Base-by-base conservation (phyloP, 2,113 vertebrate species). In the Aphyosemion australe region DNA sequence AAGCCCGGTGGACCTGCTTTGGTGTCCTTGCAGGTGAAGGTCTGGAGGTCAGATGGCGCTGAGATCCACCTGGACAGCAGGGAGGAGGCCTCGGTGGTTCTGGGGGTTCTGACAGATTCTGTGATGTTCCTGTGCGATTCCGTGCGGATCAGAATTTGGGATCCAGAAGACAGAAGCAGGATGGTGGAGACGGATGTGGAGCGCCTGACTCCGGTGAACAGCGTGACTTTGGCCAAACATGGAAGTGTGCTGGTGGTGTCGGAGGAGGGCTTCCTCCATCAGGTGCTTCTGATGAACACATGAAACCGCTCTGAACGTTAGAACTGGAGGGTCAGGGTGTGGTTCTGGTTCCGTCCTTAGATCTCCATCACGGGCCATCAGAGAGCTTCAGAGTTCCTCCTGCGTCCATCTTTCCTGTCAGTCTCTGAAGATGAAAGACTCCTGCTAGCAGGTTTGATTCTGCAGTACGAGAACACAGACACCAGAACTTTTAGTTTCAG, bases 381-480 rank as follows among this genome's bases (percentile, higher is more conserved):
- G 0, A 67, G 84, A 1, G 68, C 82, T 0, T 53, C 78, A 12
- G 86, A 92, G 60, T 91, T 96, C 81, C 89, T 92, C 0, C 69
- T 85, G 75, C 53, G 83, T 1, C 85, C 92, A 12, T 76, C 82
- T 32, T 86, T 95, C 51, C 79, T 93, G 34, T 77, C 80, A 15
- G 66, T 74, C 0, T 90, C 92, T 15, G 89, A 92, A 12, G 93
- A 95, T 5, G 93, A 95, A 34, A 89, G 87, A 1, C 65, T 92
- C 1, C 89, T 94, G 0, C 83, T 93, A 0, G 89, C 94, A 93
- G 94, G 94, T 95, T 19, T 48, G 46, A 19, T 87, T 5, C 0
- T 0, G 47, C 13, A 1, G 0, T 14, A 10, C 13, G 3, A 1
- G 20, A 34, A 46, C 26, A 32, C 14, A 43, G 43, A 31, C 20